phyloP scores from a whole-genome alignment of 1,140 invertebrate genomes.

The Druon quercuslanigerum region DNA sequence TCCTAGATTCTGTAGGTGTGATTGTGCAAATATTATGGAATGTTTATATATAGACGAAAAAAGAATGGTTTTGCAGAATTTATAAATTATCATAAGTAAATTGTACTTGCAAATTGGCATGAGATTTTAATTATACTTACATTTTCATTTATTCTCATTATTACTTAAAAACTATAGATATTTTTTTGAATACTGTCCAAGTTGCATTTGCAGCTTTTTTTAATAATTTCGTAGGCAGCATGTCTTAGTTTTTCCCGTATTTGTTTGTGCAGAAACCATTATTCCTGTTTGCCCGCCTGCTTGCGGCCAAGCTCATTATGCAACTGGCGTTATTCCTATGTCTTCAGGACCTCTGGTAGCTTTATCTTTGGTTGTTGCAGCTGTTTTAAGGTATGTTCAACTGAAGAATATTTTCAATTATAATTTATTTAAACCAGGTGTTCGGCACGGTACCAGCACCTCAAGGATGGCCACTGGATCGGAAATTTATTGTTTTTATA shows the following conservation, averaged over 20 bases:
- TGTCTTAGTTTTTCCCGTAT: slow-evolving; percentile 68
- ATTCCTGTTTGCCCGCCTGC: slow-evolving; percentile 95
- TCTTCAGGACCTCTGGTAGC: slow-evolving; percentile 69
- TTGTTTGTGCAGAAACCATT: slow-evolving; percentile 85
- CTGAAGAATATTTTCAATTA: slow-evolving; percentile 14
- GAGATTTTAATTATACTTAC: background rate
- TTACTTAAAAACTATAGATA: background rate
- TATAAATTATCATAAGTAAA: background rate
- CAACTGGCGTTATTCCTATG: slow-evolving; percentile 73
- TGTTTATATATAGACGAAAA: too few relatives aligned
- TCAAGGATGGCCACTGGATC: too few relatives aligned
- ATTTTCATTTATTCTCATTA: background rate
- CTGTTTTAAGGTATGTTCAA: slow-evolving; percentile 67
- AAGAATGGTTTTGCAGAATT: too few relatives aligned
- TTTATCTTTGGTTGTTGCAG: slow-evolving; percentile 69
- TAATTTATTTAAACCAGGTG: background rate
- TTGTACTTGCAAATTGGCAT: slow-evolving; percentile 31
- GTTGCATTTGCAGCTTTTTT: slow-evolving; percentile 28
- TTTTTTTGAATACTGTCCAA: background rate
- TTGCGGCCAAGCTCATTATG: slow-evolving; percentile 85
- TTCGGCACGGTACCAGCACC: too few relatives aligned
- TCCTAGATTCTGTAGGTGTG: too few relatives aligned
- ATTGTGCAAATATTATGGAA: too few relatives aligned
- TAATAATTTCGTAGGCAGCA: slow-evolving; percentile 62
- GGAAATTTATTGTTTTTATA: too few relatives aligned